phyloP scores from a whole-genome alignment of 2,888 invertebrate genomes.

The Hofmannophila pseudospretella region DNA sequence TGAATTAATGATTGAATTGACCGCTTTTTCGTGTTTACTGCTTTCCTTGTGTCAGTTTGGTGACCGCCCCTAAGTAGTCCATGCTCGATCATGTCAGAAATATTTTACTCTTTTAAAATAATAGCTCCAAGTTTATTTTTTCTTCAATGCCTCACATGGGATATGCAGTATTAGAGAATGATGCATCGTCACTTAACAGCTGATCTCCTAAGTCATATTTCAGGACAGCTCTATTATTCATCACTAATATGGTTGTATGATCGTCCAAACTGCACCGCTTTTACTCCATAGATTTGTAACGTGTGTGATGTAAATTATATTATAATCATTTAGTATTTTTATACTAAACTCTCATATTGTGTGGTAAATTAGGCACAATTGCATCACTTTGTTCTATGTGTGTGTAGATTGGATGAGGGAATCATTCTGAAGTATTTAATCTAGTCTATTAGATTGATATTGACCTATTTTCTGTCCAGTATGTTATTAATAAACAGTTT shows the following conservation, averaged over 20 bases:
- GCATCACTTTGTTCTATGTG: slow-evolving; percentile 16
- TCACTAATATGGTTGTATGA: slow-evolving; percentile 65
- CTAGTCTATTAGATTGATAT: slow-evolving; percentile 55
- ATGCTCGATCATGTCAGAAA: slow-evolving; percentile 74
- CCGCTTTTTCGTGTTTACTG: slow-evolving; percentile 80
- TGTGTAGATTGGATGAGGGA: slow-evolving; percentile 69
- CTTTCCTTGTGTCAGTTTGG: slow-evolving; percentile 80
- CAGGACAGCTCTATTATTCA: slow-evolving; percentile 77
- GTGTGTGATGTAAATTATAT: too few relatives aligned
- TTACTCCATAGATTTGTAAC: slow-evolving; percentile 17
- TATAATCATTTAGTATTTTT: slow-evolving; percentile 18
- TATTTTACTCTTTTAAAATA: slow-evolving; percentile 71
- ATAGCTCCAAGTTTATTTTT: slow-evolving; percentile 71
- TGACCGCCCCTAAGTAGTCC: slow-evolving; percentile 77
- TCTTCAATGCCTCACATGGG: slow-evolving; percentile 74
- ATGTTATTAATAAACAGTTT: slow-evolving; percentile 53
- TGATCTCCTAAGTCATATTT: slow-evolving; percentile 72
- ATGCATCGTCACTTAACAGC: slow-evolving; percentile 78
- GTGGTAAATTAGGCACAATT: slow-evolving; percentile 6
- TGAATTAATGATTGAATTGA: slow-evolving; percentile 79
- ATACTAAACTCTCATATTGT: slow-evolving; percentile 12
- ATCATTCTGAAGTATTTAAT: slow-evolving; percentile 57
- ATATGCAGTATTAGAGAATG: slow-evolving; percentile 77
- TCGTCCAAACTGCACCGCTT: slow-evolving; percentile 64
- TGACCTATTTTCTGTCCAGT: slow-evolving; percentile 53